Base-by-base conservation (phyloP, 2,888 invertebrate genomes). In the Drosophila subquinaria region DNA sequence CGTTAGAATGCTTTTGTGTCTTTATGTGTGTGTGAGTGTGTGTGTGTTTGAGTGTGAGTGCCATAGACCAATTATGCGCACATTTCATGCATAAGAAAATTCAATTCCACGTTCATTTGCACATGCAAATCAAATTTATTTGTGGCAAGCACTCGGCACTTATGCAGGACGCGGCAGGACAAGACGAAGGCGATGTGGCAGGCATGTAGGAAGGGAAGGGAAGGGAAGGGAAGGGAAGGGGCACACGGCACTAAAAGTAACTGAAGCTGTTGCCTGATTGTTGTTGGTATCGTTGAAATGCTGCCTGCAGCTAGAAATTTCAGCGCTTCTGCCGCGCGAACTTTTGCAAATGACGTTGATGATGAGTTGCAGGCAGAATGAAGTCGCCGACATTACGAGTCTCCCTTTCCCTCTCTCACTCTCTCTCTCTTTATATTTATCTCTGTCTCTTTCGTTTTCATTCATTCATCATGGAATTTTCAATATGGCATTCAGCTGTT, bases 81-180 rank as follows among this genome's bases (percentile, higher is more conserved):
- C 87, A 87, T 89, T 88, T 88, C 88, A 88, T 90, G 89, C 89
- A 89, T 90, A 85, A 87, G 89, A 89, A 89, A 89, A 88, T 88
- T 88, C 88, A 89, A 87, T 90, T 90, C 87, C 90, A 88, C 81
- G 87, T 87, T 82, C 76, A 88, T 90, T 90, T 88, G 90, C 83
- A 88, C 85, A 89, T 90, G 90, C 87, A 90, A 89, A 89, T 90
- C 82, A 83, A 87, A 87, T 87, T 84, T 87, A 85, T 85, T 84
- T 87, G 84, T 75, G 87, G 87, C 84, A 83, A 84, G 80, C 84
- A 80, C 78, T 81, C 70, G 63, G 57, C 81, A 77, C 79, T 85
- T 81, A 77, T 80, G 73, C 71, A 60, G 64, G 63, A 65, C 61
- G 70, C 48, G 62, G 59, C 79, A 79, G 60, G 60, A 51, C 73